Percentiles rank a stretch among this genome's conserved stretches.
Conservation (phyloP, 1,140 invertebrate species). For the Heliconius eleuchia region DNA sequence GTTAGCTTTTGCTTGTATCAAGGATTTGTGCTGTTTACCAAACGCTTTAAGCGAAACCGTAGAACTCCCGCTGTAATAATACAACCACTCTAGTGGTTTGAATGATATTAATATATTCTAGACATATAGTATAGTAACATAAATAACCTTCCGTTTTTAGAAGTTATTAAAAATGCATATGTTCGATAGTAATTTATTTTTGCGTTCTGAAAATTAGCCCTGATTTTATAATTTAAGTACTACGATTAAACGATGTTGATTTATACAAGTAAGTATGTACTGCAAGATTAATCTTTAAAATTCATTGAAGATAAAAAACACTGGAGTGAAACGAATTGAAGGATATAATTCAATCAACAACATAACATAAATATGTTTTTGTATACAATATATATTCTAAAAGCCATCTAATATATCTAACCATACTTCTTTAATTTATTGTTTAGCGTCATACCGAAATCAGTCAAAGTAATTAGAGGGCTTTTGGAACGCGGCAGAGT, state of each 20-base stretch:
- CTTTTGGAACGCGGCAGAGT: not conserved
- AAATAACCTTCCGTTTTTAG: too few species aligned
- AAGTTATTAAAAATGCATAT: too few species aligned
- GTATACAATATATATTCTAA: not conserved
- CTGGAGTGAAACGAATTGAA: not conserved
- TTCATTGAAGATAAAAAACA: not conserved
- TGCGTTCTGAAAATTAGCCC: too few species aligned
- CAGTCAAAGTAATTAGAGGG: too few species aligned
- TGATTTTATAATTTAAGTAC: too few species aligned
- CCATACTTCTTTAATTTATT: not conserved
- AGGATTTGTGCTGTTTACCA: not conserved
- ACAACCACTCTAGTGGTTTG: not conserved
- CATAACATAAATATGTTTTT: not conserved
- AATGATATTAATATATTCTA: not conserved
- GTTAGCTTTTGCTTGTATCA: not conserved
- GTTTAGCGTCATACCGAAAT: not conserved
- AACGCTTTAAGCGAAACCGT: constrained; percentile 2
- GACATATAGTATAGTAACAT: too few species aligned
- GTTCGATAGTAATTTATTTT: too few species aligned
- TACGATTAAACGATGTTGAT: not conserved
- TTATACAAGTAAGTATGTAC: not conserved
- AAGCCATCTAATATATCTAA: not conserved
- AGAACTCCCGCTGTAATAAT: not conserved
- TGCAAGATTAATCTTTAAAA: not conserved
- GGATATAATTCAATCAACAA: not conserved